phyloP scores from a whole-genome alignment of 2,888 invertebrate genomes.

The Hoplodrina blanda region DNA sequence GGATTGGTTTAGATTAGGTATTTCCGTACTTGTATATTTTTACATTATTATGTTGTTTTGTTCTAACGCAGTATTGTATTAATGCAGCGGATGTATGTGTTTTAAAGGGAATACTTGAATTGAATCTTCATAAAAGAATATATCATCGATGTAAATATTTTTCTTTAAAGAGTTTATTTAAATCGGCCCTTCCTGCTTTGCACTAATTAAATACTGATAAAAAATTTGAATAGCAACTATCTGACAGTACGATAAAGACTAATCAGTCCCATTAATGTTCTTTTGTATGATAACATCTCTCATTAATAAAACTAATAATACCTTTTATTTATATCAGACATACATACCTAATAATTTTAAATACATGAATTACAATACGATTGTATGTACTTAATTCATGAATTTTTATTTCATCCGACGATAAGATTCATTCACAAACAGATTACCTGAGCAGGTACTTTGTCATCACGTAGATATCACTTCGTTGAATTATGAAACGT shows the following conservation, averaged over 20 bases:
- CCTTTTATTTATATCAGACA: constrained; percentile 6
- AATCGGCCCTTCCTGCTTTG: neutral
- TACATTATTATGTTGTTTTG: constrained; percentile 22
- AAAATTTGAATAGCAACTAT: constrained; percentile 3
- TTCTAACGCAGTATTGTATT: constrained; percentile 6
- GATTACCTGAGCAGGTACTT: constrained; percentile 9
- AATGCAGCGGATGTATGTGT: constrained; percentile 16
- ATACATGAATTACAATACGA: too few species aligned
- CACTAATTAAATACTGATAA: constrained; percentile 18
- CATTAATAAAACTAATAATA: constrained; percentile 11
- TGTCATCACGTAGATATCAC: neutral
- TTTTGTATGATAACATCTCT: constrained; percentile 25
- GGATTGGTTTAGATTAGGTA: constrained; percentile 21
- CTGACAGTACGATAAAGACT: constrained; percentile 6
- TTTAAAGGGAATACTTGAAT: constrained; percentile 9
- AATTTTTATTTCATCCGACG: neutral
- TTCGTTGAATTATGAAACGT: constrained; percentile 6
- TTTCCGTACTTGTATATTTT: constrained; percentile 8
- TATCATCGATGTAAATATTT: neutral
- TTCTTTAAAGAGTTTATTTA: neutral
- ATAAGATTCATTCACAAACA: constrained; percentile 22
- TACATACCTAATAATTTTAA: neutral
- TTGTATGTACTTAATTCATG: constrained; percentile 4
- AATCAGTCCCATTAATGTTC: constrained; percentile 15
- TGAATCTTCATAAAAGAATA: constrained; percentile 6